Evolutionary conservation across 2,797 vertebrate species (phyloP), one percentile per base, ranked within the genome.

Genomic region (Chelmon rostratus): DNA sequence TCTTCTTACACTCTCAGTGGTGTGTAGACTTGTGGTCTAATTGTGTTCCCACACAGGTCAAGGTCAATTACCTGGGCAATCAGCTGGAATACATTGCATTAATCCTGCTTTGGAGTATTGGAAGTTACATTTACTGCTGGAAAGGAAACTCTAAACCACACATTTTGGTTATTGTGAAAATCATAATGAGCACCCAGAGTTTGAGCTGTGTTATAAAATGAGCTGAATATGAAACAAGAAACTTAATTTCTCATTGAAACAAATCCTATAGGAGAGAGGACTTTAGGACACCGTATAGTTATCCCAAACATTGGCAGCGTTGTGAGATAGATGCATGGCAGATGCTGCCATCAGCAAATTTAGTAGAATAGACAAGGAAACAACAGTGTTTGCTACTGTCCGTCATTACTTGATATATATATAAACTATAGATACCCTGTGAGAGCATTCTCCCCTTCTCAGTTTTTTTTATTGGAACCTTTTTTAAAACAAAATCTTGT

Each of bases 31-130:
- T 42, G 63, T 25, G 40, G 61, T 82, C 10, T 82, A 83, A 88
- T 84, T 81, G 50, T 67, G 46, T 80, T 82, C 67, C 79, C 53
- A 37, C 67, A 62, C 79, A 65, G 81, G 74, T 83, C 77, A 61
- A 83, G 79, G 87, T 86, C 84, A 78, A 70, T 88, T 82, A 84
- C 64, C 73, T n/a, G 10, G 13, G 65, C 52, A 69, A 69, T 88
- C 73, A 88, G 64, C 73, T 64, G n/a, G 66, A 82, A 56, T 50
- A 71, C 65, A 62, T 63, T 65, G 33, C 46, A 87, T 78, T 71
- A 85, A 83, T 88, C 72, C 68, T 19, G 52, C 76, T 74, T 46
- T 66, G 71, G 72, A 77, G 57, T 49, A 9, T 65, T 11, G 15
- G 68, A 50, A 57, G 33, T 62, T 47, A n/a, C 35, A 16, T n/a